Percentiles rank a stretch among this genome's conserved stretches.
Conservation (phyloP, 37 sponge, comb jelly and placozoan species). For the Bolinopsis microptera region DNA sequence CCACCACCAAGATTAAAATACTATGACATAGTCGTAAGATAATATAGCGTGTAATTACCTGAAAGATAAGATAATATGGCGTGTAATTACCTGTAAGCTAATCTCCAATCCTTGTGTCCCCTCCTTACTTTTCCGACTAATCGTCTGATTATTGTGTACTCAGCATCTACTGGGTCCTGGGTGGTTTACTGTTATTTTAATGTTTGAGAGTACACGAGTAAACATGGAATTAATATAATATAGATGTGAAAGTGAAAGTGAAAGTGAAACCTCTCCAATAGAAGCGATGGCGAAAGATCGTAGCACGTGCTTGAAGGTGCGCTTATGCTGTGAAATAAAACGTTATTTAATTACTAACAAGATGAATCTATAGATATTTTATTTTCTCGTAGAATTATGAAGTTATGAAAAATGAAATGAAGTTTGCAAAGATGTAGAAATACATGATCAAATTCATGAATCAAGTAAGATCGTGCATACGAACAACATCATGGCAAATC, state of each 20-base stretch:
- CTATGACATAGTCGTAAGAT: too few relatives aligned
- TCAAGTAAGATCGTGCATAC: too few relatives aligned
- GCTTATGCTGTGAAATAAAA: not conserved
- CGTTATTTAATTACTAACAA: too few relatives aligned
- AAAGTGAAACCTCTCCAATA: not conserved
- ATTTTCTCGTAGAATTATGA: too few relatives aligned
- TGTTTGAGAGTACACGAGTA: not conserved
- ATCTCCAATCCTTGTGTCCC: constrained; percentile 6
- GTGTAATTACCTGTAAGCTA: constrained; percentile 59
- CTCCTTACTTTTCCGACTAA: not conserved
- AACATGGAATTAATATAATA: not conserved
- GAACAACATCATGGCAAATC: too few relatives aligned
- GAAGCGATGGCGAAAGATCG: not conserved
- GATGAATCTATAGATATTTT: too few relatives aligned
- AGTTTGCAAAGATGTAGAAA: too few relatives aligned
- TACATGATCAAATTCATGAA: too few relatives aligned
- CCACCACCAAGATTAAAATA: too few relatives aligned
- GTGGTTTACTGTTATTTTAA: not conserved
- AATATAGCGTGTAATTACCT: too few relatives aligned
- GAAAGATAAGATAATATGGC: too few relatives aligned
- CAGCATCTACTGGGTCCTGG: constrained; percentile 45
- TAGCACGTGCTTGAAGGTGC: not conserved
- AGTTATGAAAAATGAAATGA: too few relatives aligned
- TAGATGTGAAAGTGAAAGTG: not conserved
- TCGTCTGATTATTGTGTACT: not conserved